These are phyloP conservation scores for Aphaenogaster rudis DNA, from an alignment of 1,140 invertebrate species.

Conservation along the genomic window DNA sequence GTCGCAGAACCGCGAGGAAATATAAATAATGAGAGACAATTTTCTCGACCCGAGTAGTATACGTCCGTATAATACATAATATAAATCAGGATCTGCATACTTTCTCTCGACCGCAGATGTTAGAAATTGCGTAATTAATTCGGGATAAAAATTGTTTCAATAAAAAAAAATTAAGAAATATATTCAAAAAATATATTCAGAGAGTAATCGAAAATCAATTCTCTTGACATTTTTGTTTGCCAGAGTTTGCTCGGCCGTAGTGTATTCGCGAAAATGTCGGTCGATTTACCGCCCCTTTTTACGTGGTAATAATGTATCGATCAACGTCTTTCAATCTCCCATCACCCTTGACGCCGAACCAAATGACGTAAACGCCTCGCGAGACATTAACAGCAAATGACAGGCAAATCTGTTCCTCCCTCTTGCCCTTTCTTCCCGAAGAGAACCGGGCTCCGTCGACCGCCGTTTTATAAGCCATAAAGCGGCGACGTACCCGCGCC, in stretches of 20 bases:
- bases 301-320: conserved; percentile 24
- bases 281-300: neutral
- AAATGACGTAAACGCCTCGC: conserved; percentile 7
- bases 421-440: neutral
- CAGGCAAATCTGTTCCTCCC: conserved; percentile 44
- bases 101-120: neutral
- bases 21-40: conserved; percentile 33
- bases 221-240: neutral
- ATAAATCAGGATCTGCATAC: neutral
- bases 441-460: neutral
- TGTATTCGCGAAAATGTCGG: neutral
- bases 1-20: neutral
- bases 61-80: neutral
- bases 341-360: conserved; percentile 2
- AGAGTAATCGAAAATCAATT: neutral
- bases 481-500: conserved; percentile 10
- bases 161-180: neutral
- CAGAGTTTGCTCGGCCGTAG: neutral
- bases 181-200: neutral
- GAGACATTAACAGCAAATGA: conserved; percentile 51
- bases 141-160: neutral
- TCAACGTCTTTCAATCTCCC: conserved; percentile 33
- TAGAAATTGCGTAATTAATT: neutral
- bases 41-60: conserved; percentile 1
- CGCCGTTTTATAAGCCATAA: conserved; percentile 51